Conservation (phyloP, 2,113 vertebrate genomes). For the Brienomyrus longianalis region DNA sequence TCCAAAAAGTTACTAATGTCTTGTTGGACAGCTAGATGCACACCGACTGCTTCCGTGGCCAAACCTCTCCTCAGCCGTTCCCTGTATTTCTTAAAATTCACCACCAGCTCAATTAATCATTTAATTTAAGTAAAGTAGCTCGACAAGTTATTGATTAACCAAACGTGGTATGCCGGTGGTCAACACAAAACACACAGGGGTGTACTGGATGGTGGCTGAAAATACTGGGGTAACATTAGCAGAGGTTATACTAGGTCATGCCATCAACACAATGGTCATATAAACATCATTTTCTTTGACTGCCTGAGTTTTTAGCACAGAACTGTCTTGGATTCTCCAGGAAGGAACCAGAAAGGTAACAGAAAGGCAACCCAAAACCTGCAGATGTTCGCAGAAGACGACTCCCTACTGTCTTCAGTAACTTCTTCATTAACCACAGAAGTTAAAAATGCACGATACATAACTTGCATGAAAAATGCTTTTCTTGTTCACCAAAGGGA, state of each 20-base stretch:
- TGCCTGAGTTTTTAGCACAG: not conserved
- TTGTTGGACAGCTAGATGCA: not conserved
- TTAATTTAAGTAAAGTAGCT: not conserved
- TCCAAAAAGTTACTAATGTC: not conserved
- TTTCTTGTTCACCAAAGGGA: not conserved
- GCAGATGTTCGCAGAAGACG: not conserved
- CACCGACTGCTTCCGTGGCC: not conserved
- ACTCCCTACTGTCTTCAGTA: not conserved
- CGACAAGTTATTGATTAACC: not conserved
- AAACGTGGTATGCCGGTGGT: not conserved
- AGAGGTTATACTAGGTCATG: no score
- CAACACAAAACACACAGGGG: not conserved
- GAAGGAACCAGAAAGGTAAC: not conserved
- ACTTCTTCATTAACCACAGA: not conserved
- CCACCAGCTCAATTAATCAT: not conserved
- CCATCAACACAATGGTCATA: not conserved
- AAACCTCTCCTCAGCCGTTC: not conserved
- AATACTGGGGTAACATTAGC: not conserved
- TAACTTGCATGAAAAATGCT: not conserved
- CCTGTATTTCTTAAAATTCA: not conserved
- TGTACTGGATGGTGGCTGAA: not conserved
- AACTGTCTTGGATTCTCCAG: not conserved
- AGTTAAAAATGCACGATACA: not conserved
- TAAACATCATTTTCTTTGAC: not conserved
- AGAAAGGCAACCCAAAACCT: not conserved